Base-by-base conservation (phyloP, 2,888 invertebrate genomes). In the Hyppa rectilinea region DNA sequence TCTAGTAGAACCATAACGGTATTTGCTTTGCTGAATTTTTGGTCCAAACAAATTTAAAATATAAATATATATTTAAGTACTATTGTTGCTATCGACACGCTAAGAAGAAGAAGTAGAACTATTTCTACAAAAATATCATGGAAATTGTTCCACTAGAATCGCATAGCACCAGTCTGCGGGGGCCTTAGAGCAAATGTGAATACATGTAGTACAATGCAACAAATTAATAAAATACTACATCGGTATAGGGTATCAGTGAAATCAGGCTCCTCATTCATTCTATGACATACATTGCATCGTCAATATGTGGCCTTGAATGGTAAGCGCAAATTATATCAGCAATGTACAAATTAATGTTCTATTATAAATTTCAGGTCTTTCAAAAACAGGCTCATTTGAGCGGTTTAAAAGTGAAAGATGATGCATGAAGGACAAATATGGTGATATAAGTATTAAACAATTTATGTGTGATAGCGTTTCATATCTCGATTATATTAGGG, bases 311-410 rank as follows among this genome's bases (percentile, higher is more conserved):
- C 1, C 23, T 56, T 38, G 26, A 45, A 55, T 20, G n/a, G 20
- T 58, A 40, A 45, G 12, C 20, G 38, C 34, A 65, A 36, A 55
- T 12, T 14, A 80, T 49, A 17, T 31, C 20, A 17, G 53, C 53
- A 63, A 66, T 70, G 29, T 55, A 74, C 10, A 14, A 47, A 56
- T 47, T 56, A 75, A 62, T 47, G 4, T 47, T 55, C 64, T 77
- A 71, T 52, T 52, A 78, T 50, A 65, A 65, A 45, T 53, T 66
- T 80, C 78, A 80, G 81, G 78, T 80, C 80, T 81, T 78, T 80
- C 58, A 66, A 52, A 78, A 63, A 38, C n/a, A 71, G 0, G 36
- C 52, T 68, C 2, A 17, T 60, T 43, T 23, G 5, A 14, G 9
- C 60, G 45, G 3, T 52, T 36, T 40, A 47, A 40, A 36, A 38